Percentiles rank a stretch among this genome's conserved stretches.
Evolutionary conservation across 2,888 invertebrate genomes (phyloP).

Genomic region (Macropis europaea): DNA sequence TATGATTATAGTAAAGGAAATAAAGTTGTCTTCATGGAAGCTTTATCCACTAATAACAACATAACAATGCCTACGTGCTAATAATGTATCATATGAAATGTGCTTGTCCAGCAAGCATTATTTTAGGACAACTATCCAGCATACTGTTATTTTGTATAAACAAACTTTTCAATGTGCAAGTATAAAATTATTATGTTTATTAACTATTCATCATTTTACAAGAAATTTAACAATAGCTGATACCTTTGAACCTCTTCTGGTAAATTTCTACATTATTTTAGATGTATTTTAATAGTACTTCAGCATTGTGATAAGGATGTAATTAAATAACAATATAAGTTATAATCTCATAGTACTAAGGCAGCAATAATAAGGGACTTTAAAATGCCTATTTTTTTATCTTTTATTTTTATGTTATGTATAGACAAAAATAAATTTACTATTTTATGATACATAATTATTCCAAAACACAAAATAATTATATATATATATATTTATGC

Average conservation of each 20-base stretch:
- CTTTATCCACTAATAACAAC: constrained; percentile 7
- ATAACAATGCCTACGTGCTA: constrained; percentile 7
- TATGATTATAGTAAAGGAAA: not conserved
- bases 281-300: constrained; percentile 12
- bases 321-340: constrained; percentile 25
- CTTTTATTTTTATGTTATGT: constrained; percentile 34
- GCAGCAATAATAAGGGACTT: constrained; percentile 39
- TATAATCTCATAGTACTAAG: constrained; percentile 34
- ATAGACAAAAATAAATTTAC: constrained; percentile 34
- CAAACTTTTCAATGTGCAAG: constrained; percentile 24
- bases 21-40: constrained; percentile 6
- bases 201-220: constrained; percentile 39
- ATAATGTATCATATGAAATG: constrained; percentile 1
- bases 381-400: constrained; percentile 27
- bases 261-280: constrained; percentile 16
- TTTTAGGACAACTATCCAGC: not conserved
- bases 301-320: constrained; percentile 11
- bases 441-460: constrained; percentile 23
- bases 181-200: constrained; percentile 47
- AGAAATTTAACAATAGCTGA: constrained; percentile 45
- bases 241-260: constrained; percentile 14
- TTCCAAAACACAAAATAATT: constrained; percentile 32
- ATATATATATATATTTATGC: too few species aligned
- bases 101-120: constrained; percentile 44
- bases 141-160: constrained; percentile 15